Evolutionary conservation across 2,888 invertebrate species (phyloP).

Genomic region (Chouioia cunea): DNA sequence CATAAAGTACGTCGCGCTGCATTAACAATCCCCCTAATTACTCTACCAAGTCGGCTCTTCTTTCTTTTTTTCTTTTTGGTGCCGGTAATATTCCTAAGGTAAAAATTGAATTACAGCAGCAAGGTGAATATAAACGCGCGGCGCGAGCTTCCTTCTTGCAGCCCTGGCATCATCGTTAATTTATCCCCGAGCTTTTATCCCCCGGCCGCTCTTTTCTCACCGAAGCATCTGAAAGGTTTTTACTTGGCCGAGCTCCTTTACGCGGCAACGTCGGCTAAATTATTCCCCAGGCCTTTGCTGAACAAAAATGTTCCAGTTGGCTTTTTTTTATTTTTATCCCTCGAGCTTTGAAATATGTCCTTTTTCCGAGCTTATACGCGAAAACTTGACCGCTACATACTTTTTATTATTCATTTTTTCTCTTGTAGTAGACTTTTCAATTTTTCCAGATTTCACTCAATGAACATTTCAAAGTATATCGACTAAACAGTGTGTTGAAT

Average conservation of each 20-base stretch:
- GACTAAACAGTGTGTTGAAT: too few species aligned
- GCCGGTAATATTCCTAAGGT: neutral
- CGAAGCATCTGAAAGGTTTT: conserved; percentile 52
- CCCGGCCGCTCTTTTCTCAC: conserved; percentile 47
- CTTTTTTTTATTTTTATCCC: too few species aligned
- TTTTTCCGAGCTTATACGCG: too few species aligned
- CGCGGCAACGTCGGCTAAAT: conserved; percentile 46
- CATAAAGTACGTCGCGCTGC: neutral
- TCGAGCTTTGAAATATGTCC: too few species aligned
- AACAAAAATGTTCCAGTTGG: too few species aligned
- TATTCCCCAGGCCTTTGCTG: conserved; percentile 36
- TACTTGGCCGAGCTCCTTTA: conserved; percentile 50
- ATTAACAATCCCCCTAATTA: conserved; percentile 18
- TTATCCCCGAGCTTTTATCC: conserved; percentile 39
- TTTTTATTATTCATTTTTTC: too few species aligned
- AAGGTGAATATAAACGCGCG: conserved; percentile 8
- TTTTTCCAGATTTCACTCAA: too few species aligned
- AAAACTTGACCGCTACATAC: too few species aligned
- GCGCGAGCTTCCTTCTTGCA: conserved; percentile 11
- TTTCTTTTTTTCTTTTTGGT: too few species aligned
- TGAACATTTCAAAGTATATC: too few species aligned
- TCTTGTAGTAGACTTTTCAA: too few species aligned
- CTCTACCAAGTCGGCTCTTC: too few species aligned
- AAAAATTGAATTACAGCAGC: conserved; percentile 13
- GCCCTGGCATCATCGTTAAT: conserved; percentile 41